These are phyloP conservation scores for Ommatoiulus sabulosus DNA, from an alignment of 2,888 invertebrate genomes.

Conservation along the genomic window DNA sequence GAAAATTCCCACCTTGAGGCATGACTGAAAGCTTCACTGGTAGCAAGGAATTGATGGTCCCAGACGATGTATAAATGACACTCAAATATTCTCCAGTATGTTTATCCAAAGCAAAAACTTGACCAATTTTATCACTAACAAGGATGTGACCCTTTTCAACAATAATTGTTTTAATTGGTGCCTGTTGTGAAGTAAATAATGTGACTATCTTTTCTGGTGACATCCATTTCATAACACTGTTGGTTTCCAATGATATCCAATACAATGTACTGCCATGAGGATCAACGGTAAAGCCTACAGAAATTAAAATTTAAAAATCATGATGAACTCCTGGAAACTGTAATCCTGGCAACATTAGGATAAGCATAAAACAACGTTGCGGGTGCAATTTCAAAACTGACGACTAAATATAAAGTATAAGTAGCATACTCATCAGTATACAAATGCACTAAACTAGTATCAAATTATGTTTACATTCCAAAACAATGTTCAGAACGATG, in stretches of 20 bases:
- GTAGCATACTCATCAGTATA: too few relatives aligned
- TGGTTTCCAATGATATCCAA: neutral
- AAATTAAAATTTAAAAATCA: too few relatives aligned
- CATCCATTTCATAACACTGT: neutral
- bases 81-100: neutral
- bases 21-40: neutral
- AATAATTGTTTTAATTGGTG: neutral
- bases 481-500: too few relatives aligned
- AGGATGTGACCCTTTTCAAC: neutral
- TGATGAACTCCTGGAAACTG: too few relatives aligned
- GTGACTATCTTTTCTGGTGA: neutral
- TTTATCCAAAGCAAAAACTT: slow-evolving; percentile 31
- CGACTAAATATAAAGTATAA: too few relatives aligned
- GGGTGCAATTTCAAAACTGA: too few relatives aligned
- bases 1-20: slow-evolving; percentile 2
- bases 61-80: slow-evolving; percentile 7
- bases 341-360: too few relatives aligned
- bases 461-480: too few relatives aligned
- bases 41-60: neutral
- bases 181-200: neutral
- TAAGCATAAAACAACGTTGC: too few relatives aligned
- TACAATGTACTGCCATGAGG: neutral
- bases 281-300: neutral
- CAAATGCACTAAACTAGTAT: too few relatives aligned
- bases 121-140: slow-evolving; percentile 15